Evolutionary conservation across 2,888 invertebrate species (phyloP).

Genomic region (Cerastoderma edule): DNA sequence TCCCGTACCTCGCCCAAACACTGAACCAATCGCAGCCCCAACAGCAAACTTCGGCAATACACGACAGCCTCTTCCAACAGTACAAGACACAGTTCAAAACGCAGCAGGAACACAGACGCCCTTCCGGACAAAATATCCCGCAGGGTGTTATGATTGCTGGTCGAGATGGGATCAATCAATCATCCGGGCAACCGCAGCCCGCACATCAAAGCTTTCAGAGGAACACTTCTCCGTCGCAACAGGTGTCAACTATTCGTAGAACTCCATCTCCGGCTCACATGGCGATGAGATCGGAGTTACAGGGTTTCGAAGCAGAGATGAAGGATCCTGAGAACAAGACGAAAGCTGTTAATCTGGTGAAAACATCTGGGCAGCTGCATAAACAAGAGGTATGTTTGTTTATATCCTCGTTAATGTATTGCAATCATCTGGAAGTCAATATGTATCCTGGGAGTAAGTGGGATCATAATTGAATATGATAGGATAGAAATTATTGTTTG

Average conservation of each 20-base stretch:
- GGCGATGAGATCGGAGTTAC: constrained; percentile 28
- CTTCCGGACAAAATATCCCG: background rate
- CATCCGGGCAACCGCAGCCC: constrained; percentile 37
- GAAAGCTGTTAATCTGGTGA: constrained; percentile 45
- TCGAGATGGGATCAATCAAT: constrained; percentile 1
- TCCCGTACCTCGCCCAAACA: constrained; percentile 41
- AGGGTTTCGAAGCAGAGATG: constrained; percentile 20
- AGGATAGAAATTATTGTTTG: too few relatives aligned
- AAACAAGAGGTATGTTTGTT: background rate
- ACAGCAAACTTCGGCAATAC: constrained; percentile 21
- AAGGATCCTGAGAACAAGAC: constrained; percentile 31
- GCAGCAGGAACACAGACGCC: background rate
- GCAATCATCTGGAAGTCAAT: too few relatives aligned
- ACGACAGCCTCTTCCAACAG: constrained; percentile 48
- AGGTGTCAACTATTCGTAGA: constrained; percentile 61
- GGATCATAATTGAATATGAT: too few relatives aligned
- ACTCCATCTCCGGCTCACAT: constrained; percentile 69
- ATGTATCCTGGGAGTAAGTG: too few relatives aligned
- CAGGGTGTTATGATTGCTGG: constrained; percentile 4
- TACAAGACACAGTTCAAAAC: constrained; percentile 26
- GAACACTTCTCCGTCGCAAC: constrained; percentile 31
- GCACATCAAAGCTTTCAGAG: constrained; percentile 44
- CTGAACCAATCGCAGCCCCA: constrained; percentile 28
- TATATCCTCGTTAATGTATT: too few relatives aligned
- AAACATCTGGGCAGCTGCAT: constrained; percentile 20